Conservation (phyloP, 1,140 invertebrate genomes). For the Brachionus manjavacas region DNA sequence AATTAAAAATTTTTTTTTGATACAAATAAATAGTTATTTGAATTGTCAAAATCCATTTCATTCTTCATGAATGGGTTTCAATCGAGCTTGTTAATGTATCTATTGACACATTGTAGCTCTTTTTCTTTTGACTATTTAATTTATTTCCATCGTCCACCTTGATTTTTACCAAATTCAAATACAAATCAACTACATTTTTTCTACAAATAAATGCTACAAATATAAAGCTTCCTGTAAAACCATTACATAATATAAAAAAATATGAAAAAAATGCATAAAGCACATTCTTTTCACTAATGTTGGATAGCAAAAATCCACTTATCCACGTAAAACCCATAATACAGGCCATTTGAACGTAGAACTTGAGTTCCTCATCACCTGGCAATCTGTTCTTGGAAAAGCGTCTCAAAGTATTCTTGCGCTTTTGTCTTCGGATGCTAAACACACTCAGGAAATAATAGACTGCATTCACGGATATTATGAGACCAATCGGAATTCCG, state of each 20-base stretch:
- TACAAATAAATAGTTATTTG: not conserved
- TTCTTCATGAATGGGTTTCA: not conserved
- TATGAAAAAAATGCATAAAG: constrained; percentile 46
- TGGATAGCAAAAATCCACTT: constrained; percentile 53
- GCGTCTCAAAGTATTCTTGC: constrained; percentile 43
- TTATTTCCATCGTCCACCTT: not conserved
- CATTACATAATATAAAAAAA: constrained; percentile 52
- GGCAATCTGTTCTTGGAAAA: constrained; percentile 36
- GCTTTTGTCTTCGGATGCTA: constrained; percentile 59
- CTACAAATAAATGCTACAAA: constrained; percentile 54
- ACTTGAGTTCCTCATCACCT: constrained; percentile 56
- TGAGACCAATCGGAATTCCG: constrained; percentile 52
- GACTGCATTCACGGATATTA: constrained; percentile 51
- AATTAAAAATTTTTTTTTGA: not conserved
- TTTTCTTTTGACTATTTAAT: not conserved
- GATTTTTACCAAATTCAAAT: not conserved
- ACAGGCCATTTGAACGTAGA: constrained; percentile 62
- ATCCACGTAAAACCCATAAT: constrained; percentile 59
- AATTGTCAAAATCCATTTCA: not conserved
- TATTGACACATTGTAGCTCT: not conserved
- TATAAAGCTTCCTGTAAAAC: constrained; percentile 53
- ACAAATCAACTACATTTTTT: constrained; percentile 47
- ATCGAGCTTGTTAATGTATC: not conserved
- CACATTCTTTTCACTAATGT: constrained; percentile 46
- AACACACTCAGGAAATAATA: constrained; percentile 55